Percentiles rank a stretch among this genome's conserved stretches.
These are phyloP conservation scores for Actinostola sp. DNA, from an alignment of 92 coral and sea anemone species.

Conservation along the genomic window DNA sequence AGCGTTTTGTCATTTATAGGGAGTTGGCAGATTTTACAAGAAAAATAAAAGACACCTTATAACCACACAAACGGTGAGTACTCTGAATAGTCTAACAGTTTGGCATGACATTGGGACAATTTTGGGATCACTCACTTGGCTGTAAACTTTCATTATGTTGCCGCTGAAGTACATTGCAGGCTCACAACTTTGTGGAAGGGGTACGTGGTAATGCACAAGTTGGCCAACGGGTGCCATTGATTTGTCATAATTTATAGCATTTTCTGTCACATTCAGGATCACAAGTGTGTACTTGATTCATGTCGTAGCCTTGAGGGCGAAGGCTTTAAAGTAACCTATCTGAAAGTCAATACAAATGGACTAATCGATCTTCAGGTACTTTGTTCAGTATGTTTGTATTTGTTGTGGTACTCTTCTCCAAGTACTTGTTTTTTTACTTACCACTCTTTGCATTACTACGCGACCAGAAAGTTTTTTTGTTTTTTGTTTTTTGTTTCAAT, in stretches of 20 bases:
- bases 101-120: not conserved
- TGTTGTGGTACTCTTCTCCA: not conserved
- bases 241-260: not conserved
- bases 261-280: constrained; percentile 63
- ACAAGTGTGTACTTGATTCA: constrained; percentile 98
- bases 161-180: no score
- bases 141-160: no score
- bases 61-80: constrained; percentile 94
- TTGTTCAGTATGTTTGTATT: not conserved
- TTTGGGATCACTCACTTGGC: no score
- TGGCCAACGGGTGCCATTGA: not conserved
- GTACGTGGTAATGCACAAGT: no score
- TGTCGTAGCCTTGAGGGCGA: constrained; percentile 94
- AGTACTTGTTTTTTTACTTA: not conserved
- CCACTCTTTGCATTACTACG: no score
- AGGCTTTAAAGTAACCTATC: constrained; percentile 93
- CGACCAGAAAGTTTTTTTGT: no score
- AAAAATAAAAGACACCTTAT: constrained; percentile 86
- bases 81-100: not conserved
- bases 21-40: constrained; percentile 94
- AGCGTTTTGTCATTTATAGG: constrained; percentile 65
- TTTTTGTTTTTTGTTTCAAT: no score
- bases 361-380: constrained; percentile 85
- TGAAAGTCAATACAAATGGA: constrained; percentile 86
- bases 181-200: no score